A percentile compares a stretch with the other conserved stretches of the same genome.
These are phyloP conservation scores for Podocnemis expansa DNA, from an alignment of 2,113 vertebrate genomes.

Conservation along the genomic window DNA sequence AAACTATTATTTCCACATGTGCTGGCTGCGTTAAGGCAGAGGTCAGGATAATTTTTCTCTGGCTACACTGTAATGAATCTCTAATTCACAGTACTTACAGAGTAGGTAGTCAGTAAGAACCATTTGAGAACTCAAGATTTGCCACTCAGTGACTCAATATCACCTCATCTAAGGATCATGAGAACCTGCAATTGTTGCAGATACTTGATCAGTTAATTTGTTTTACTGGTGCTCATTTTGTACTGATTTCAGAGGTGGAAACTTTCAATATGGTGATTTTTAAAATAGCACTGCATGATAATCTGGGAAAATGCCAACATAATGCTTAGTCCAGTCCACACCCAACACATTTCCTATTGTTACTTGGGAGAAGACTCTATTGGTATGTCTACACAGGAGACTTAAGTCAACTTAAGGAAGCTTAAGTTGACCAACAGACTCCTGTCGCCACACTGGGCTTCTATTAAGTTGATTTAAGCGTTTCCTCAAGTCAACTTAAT, in stretches of 20 bases:
- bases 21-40: neutral
- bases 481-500: no score
- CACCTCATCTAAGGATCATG: neutral
- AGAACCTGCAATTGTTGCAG: neutral
- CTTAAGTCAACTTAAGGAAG: no score
- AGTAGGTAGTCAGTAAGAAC: conserved; percentile 67
- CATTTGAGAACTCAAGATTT: conserved; percentile 34
- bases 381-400: no score
- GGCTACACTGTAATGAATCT: conserved; percentile 17
- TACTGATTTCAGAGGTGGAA: neutral
- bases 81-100: conserved; percentile 34
- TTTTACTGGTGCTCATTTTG: neutral
- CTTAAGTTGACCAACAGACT: no score
- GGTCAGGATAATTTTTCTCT: accelerated
- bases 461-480: no score
- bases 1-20: neutral
- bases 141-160: conserved; percentile 50
- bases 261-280: neutral
- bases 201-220: neutral
- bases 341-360: neutral
- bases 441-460: no score
- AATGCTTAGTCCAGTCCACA: neutral
- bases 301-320: neutral
- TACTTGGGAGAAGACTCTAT: neutral
- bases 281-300: neutral